Percentiles rank a stretch among this genome's conserved stretches.
Evolutionary conservation across 2,797 vertebrate species (phyloP).

Genomic region (Neosilurus hyrtlii): DNA sequence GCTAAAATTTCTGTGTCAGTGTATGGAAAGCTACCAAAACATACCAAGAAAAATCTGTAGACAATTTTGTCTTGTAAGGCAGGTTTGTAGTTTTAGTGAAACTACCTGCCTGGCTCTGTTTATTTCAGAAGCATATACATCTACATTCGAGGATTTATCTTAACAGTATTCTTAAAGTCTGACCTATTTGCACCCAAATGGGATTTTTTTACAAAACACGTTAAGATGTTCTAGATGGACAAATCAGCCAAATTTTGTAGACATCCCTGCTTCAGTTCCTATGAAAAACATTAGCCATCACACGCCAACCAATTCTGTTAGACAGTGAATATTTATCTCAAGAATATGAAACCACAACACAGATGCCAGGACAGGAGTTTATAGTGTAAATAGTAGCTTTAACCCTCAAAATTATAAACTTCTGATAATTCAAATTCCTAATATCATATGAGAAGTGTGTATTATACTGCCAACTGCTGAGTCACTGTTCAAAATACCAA

Average conservation of each 20-base stretch:
- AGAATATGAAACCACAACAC: neutral
- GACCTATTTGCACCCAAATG: neutral
- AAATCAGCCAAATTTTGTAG: neutral
- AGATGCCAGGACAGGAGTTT: neutral
- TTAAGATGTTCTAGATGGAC: neutral
- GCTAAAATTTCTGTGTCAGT: neutral
- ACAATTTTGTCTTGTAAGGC: neutral
- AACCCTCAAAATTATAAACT: neutral
- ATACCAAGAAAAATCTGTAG: neutral
- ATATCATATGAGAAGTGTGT: too few species aligned
- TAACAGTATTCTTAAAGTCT: neutral
- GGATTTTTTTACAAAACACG: neutral
- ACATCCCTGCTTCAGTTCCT: slow-evolving; percentile 18
- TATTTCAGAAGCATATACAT: neutral
- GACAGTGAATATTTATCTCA: neutral
- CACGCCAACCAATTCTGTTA: neutral
- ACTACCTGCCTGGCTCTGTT: neutral
- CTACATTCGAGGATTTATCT: too few species aligned
- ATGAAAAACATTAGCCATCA: neutral
- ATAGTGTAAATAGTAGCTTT: neutral
- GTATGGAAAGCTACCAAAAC: neutral
- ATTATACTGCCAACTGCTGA: neutral
- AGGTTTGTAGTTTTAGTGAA: too few species aligned
- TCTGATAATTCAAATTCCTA: neutral
- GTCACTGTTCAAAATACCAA: neutral